Evolutionary conservation across 2,888 invertebrate species (phyloP).

Genomic region (Odontothrips loti): DNA sequence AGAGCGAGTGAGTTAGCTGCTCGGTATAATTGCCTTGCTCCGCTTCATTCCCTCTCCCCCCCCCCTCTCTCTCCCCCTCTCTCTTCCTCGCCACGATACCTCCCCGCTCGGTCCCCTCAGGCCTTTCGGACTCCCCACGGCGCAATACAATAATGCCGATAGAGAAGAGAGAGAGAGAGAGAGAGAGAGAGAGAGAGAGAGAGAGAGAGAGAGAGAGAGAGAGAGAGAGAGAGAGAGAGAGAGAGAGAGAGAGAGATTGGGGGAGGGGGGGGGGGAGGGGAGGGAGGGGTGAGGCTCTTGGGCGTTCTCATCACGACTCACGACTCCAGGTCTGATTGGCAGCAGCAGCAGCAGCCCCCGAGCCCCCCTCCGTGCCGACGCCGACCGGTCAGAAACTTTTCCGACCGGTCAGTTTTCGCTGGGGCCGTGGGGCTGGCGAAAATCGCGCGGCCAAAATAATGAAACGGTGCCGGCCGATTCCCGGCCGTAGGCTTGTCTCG

Average conservation of each 20-base stretch:
- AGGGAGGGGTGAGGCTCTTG: not conserved
- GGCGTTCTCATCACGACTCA: not conserved
- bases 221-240: not conserved
- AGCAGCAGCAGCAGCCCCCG: too few species aligned
- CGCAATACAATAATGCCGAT: slow-evolving; percentile 1
- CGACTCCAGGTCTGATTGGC: too few species aligned
- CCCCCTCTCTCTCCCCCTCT: not conserved
- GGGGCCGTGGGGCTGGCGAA: too few species aligned
- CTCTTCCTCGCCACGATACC: not conserved
- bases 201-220: not conserved
- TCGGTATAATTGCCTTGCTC: not conserved
- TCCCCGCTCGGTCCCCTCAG: not conserved
- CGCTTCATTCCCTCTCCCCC: not conserved
- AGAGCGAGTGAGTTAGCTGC: not conserved
- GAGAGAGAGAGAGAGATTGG: not conserved
- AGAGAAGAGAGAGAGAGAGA: not conserved
- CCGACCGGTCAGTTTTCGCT: too few species aligned
- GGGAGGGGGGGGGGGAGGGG: not conserved
- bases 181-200: not conserved
- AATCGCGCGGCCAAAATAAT: too few species aligned
- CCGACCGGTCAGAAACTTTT: too few species aligned
- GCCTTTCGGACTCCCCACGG: not conserved
- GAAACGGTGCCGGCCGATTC: too few species aligned
- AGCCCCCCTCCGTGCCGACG: too few species aligned
- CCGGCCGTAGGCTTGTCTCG: too few species aligned